These are phyloP conservation scores for Amblyjoppa fuscipennis DNA, from an alignment of 2,888 invertebrate genomes.

Conservation along the genomic window DNA sequence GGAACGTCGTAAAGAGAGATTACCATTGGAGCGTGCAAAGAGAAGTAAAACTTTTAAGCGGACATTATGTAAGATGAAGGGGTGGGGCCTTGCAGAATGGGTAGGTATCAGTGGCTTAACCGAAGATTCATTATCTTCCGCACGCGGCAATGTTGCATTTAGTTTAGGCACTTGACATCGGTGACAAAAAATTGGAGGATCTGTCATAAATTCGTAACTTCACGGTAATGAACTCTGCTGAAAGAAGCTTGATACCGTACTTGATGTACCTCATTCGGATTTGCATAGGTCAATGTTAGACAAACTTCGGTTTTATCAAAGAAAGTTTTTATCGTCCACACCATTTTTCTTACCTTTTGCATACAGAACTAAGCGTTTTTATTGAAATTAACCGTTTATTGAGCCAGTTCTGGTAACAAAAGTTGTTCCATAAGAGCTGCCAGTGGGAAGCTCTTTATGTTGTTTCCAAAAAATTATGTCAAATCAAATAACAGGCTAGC, in stretches of 20 bases:
- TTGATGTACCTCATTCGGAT: no score
- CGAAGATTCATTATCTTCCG: background rate
- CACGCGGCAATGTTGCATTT: background rate
- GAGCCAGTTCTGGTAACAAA: no score
- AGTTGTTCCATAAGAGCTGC: no score
- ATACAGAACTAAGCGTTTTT: no score
- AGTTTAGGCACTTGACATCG: background rate
- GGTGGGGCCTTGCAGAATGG: background rate
- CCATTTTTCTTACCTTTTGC: no score
- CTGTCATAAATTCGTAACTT: constrained; percentile 73
- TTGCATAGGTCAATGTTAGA: no score
- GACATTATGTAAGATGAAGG: background rate
- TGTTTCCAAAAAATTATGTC: no score
- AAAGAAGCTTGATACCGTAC: constrained; percentile 14
- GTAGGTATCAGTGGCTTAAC: background rate
- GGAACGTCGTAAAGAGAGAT: constrained; percentile 70
- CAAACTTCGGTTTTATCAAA: no score
- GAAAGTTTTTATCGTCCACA: no score
- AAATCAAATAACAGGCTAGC: no score
- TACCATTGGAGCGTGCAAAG: constrained; percentile 54
- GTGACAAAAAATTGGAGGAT: constrained; percentile 23
- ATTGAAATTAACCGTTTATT: no score
- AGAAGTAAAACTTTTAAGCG: constrained; percentile 68
- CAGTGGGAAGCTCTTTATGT: no score
- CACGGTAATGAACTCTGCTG: constrained; percentile 72